Base-by-base conservation (phyloP, 2,797 vertebrate species). In the Trachops cirrhosus region DNA sequence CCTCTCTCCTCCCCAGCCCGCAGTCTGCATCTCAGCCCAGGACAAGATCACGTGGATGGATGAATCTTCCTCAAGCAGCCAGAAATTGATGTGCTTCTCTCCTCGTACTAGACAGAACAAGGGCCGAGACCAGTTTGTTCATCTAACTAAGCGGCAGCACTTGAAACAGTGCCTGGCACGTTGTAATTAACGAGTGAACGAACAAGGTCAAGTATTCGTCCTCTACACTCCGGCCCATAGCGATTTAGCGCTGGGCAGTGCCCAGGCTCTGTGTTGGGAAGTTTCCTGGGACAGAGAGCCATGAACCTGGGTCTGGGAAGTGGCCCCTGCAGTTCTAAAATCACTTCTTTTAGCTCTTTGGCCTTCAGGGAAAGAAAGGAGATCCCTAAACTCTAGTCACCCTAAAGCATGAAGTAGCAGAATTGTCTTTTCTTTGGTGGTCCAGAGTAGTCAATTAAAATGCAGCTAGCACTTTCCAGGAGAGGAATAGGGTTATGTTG, bases 181-280 rank as follows among this genome's bases (percentile, higher is more conserved):
- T 59, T 41, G 18, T 6, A 54, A 24, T 44, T 1, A 14, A 18
- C 29, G 29, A 87, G 37, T 68, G 37, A 50, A 44, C 14, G 41
- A 50, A 83, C 0, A 1, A 73, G n/a, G 50, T 32, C 57, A 34
- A 22, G 10, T 39, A 11, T 26, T 34, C 8, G 24, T 18, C 44
- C 14, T 10, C 1, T 19, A 1, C 4, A 2, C 6, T n/a, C 22
- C 67, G 79, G 39, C n/a, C 24, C 50, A 6, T 1, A 5, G 62
- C 0, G 15, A 62, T 9, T 22, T 54, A 50, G 19, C 3, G 1
- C 46, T 34, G 34, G 34, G 9, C 26, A 80, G 41, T 9, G 34
- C 22, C 16, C 6, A 37, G 67, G 50, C 29, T 64, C 86, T 50
- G 29, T 85, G 50, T 82, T 52, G 84, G 41, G 41, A 89, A 48